A percentile compares a stretch with the other conserved stretches of the same genome.
Conservation (phyloP, 2,113 vertebrate genomes). For the Nesoenas mayeri region DNA sequence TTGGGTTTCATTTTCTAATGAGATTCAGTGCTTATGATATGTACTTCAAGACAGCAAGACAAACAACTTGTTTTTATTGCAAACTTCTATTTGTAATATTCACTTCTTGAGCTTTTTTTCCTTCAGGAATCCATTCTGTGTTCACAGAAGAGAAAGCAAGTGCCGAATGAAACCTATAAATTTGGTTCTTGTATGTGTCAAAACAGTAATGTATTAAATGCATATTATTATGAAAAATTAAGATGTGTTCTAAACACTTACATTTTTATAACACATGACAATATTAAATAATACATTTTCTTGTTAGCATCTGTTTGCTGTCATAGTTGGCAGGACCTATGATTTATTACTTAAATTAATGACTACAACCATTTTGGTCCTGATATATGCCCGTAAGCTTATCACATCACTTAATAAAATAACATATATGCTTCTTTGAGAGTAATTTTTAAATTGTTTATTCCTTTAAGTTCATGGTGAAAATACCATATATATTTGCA, state of each 20-base stretch:
- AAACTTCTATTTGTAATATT: slow-evolving; percentile 63
- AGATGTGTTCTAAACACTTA: slow-evolving; percentile 75
- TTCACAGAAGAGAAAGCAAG: slow-evolving; percentile 71
- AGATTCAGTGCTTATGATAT: slow-evolving; percentile 53
- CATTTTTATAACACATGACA: slow-evolving; percentile 76
- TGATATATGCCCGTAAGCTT: slow-evolving; percentile 76
- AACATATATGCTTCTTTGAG: slow-evolving; percentile 59
- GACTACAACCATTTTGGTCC: slow-evolving; percentile 75
- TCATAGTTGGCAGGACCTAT: slow-evolving; percentile 74
- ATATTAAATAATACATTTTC: slow-evolving; percentile 82
- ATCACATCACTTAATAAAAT: slow-evolving; percentile 75
- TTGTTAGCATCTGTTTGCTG: slow-evolving; percentile 84
- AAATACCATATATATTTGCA: slow-evolving; percentile 40
- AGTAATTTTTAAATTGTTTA: slow-evolving; percentile 74
- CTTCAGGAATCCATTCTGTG: slow-evolving; percentile 52
- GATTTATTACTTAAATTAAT: slow-evolving; percentile 83
- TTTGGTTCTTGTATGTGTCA: slow-evolving; percentile 75
- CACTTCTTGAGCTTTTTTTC: slow-evolving; percentile 41
- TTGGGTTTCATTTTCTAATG: slow-evolving; percentile 10
- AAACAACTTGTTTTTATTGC: slow-evolving; percentile 61
- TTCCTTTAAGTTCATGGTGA: slow-evolving; percentile 61
- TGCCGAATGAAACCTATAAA: slow-evolving; percentile 71
- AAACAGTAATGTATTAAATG: slow-evolving; percentile 78
- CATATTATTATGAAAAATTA: slow-evolving; percentile 81
- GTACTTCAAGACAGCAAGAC: slow-evolving; percentile 62